A percentile compares a stretch with the other conserved stretches of the same genome.
Evolutionary conservation across 2,113 vertebrate genomes (phyloP).

Genomic region (Brachypodius melanocephalos): DNA sequence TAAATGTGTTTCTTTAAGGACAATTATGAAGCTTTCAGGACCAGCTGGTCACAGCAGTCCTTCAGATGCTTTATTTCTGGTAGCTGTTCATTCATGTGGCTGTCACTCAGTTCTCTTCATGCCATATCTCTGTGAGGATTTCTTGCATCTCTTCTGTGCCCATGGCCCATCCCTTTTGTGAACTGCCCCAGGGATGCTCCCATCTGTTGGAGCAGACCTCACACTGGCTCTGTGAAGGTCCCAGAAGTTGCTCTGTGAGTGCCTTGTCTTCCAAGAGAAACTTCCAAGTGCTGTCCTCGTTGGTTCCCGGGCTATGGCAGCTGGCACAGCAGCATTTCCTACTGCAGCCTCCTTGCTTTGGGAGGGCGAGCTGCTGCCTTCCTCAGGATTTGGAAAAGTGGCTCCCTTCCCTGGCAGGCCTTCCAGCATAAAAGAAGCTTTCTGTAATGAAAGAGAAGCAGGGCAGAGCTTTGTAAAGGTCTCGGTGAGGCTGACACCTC

Average conservation of each 20-base stretch:
- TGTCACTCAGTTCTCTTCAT: not conserved
- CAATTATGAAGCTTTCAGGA: not conserved
- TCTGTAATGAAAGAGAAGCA: not conserved
- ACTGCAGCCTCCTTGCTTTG: not conserved
- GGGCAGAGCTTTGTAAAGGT: conserved; percentile 26
- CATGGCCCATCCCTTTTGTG: accelerated
- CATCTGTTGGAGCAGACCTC: accelerated
- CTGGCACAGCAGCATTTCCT: not conserved
- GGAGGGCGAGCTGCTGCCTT: not conserved
- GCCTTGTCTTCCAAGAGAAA: not conserved
- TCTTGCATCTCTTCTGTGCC: not conserved
- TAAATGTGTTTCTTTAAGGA: not conserved
- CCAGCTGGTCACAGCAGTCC: not conserved
- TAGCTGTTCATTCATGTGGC: not conserved
- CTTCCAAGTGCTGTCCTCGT: accelerated
- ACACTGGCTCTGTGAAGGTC: not conserved
- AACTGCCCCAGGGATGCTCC: not conserved
- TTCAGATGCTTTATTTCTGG: not conserved
- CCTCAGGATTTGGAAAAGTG: not conserved
- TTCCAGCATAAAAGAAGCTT: not conserved
- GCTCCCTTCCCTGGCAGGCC: not conserved
- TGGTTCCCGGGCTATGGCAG: not conserved
- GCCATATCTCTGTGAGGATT: not conserved
- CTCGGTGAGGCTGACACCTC: not conserved
- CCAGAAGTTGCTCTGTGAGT: not conserved